Conservation (phyloP, 2,888 invertebrate species). For the Theristus sp. region DNA sequence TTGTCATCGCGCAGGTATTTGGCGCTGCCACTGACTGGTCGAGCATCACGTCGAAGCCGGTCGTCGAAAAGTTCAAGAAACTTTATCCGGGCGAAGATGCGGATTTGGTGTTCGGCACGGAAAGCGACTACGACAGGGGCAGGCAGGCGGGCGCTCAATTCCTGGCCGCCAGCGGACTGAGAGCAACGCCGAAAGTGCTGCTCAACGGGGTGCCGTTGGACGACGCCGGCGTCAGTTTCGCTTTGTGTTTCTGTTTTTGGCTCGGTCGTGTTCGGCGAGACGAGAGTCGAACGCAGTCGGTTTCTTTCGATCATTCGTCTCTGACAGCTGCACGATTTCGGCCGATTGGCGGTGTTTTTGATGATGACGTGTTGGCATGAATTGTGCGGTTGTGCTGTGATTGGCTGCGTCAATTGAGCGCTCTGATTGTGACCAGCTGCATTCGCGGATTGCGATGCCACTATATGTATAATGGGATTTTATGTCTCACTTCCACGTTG, state of each 20-base stretch:
- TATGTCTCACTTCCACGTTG: too few relatives aligned
- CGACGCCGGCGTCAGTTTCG: conserved; percentile 34
- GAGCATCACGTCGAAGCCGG: conserved; percentile 45
- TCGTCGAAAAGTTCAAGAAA: conserved; percentile 49
- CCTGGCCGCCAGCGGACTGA: conserved; percentile 30
- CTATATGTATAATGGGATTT: too few relatives aligned
- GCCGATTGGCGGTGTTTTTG: too few relatives aligned
- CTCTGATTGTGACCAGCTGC: too few relatives aligned
- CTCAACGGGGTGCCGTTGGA: conserved; percentile 76
- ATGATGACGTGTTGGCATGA: too few relatives aligned
- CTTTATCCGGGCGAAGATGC: conserved; percentile 43
- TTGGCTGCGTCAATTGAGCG: too few relatives aligned
- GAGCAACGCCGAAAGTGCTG: conserved; percentile 48
- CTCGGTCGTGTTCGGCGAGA: background rate
- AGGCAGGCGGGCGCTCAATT: conserved; percentile 35
- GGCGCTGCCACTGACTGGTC: conserved; percentile 6
- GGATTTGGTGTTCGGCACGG: conserved; percentile 61
- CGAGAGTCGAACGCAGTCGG: too few relatives aligned
- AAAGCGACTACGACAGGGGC: conserved; percentile 70
- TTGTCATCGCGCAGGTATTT: conserved; percentile 11
- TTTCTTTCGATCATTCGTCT: too few relatives aligned
- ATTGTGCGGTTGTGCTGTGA: too few relatives aligned
- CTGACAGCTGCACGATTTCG: too few relatives aligned
- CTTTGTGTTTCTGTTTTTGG: background rate
- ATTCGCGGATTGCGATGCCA: too few relatives aligned